These are phyloP conservation scores for Alentia gelatinosa DNA, from an alignment of 2,888 invertebrate genomes.

Conservation along the genomic window DNA sequence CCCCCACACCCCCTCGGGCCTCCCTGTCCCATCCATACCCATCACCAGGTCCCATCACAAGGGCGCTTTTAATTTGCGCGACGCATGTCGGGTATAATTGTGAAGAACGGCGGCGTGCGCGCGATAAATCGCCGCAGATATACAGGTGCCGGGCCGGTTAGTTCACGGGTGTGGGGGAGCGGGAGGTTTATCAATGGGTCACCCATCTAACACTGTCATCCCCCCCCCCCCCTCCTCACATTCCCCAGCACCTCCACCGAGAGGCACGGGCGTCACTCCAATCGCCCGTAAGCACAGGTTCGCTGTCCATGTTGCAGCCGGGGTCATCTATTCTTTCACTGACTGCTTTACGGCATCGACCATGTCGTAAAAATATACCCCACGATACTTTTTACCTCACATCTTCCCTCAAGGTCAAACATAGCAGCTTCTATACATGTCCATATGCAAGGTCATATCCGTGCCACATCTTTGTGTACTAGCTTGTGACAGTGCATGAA, in stretches of 20 bases:
- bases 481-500: no score
- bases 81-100: not conserved
- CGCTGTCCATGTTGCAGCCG: not conserved
- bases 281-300: not conserved
- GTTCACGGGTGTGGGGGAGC: not conserved
- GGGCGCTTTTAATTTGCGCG: slow-evolving; percentile 6
- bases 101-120: not conserved
- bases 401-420: no score
- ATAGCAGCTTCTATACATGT: no score
- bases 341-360: not conserved
- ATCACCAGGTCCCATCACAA: not conserved
- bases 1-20: not conserved
- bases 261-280: not conserved
- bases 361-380: not conserved
- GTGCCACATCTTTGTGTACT: no score
- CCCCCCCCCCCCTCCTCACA: not conserved
- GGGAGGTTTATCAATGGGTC: not conserved
- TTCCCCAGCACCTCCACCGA: no score
- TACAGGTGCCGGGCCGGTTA: not conserved
- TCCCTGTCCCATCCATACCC: not conserved
- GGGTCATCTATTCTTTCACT: not conserved
- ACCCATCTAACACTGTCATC: not conserved
- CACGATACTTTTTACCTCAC: no score
- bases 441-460: no score
- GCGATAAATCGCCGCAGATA: not conserved